These are phyloP conservation scores for Phortica okadai DNA, from an alignment of 2,888 invertebrate genomes.

Conservation along the genomic window DNA sequence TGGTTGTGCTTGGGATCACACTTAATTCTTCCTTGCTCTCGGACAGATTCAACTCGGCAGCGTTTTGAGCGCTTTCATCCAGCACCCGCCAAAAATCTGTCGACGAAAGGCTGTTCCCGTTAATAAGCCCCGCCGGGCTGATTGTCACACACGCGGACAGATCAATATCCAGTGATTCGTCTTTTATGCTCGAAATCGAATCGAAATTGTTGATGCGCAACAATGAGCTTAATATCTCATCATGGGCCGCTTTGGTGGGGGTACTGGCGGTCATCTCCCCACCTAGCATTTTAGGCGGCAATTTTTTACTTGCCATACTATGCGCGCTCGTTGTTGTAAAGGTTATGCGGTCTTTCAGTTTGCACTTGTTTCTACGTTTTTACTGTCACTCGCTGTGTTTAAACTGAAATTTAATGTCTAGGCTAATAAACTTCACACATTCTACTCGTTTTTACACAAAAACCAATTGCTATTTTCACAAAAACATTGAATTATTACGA, in stretches of 20 bases:
- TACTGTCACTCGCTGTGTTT: not conserved
- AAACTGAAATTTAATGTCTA: conserved; percentile 37
- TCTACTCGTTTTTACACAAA: conserved; percentile 47
- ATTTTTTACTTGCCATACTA: conserved; percentile 72
- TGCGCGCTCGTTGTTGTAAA: conserved; percentile 63
- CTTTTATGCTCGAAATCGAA: conserved; percentile 75
- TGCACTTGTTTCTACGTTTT: conserved; percentile 49
- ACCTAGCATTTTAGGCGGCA: conserved; percentile 74
- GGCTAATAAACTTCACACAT: conserved; percentile 49
- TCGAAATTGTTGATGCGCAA: conserved; percentile 75
- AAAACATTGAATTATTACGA: conserved; percentile 69
- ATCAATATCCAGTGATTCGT: conserved; percentile 75
- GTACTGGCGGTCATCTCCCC: conserved; percentile 58
- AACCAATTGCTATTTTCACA: conserved; percentile 40
- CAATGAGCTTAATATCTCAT: conserved; percentile 74
- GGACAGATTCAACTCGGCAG: conserved; percentile 61
- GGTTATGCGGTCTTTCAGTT: conserved; percentile 72
- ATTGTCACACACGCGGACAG: conserved; percentile 75
- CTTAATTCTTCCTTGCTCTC: conserved; percentile 47
- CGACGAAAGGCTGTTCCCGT: conserved; percentile 72
- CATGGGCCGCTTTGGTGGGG: conserved; percentile 68
- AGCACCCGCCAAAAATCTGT: conserved; percentile 75
- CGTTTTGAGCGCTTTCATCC: conserved; percentile 73
- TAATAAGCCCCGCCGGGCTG: conserved; percentile 69
- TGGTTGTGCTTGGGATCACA: conserved; percentile 38